Percentiles rank a stretch among this genome's conserved stretches.
These are phyloP conservation scores for Chorisops tibialis DNA, from an alignment of 2,888 invertebrate genomes.

Conservation along the genomic window DNA sequence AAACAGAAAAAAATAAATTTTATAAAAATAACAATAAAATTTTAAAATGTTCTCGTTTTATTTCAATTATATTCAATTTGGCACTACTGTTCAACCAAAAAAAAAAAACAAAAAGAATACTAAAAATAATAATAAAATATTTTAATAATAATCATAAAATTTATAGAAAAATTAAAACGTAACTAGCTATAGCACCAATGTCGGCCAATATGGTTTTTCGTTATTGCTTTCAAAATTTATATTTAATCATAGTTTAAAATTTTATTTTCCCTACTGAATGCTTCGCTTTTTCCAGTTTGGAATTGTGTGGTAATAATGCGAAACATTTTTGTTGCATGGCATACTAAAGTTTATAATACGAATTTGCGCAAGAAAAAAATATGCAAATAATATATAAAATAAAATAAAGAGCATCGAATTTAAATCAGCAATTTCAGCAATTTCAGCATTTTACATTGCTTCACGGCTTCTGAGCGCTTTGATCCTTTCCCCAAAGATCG, in stretches of 20 bases:
- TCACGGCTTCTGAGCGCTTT: slow-evolving; percentile 57
- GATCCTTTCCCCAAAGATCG: slow-evolving; percentile 78
- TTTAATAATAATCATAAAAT: not conserved
- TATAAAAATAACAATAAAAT: not conserved
- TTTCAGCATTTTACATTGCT: slow-evolving; percentile 35
- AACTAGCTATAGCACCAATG: too few relatives aligned
- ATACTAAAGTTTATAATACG: not conserved
- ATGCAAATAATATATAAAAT: too few relatives aligned
- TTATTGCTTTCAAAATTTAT: not conserved
- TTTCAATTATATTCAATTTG: too few relatives aligned
- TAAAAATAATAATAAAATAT: not conserved
- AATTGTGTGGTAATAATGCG: too few relatives aligned
- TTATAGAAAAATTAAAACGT: not conserved
- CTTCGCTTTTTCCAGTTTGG: not conserved
- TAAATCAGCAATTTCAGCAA: too few relatives aligned
- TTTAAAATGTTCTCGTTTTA: not conserved
- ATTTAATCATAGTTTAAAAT: not conserved
- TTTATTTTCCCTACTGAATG: not conserved
- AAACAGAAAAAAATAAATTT: not conserved
- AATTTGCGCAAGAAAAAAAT: not conserved
- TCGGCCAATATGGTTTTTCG: not conserved
- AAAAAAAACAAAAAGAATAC: not conserved
- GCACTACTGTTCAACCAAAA: not conserved
- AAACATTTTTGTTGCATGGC: not conserved
- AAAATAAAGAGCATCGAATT: too few relatives aligned